phyloP scores from a whole-genome alignment of 2,113 vertebrate species.

The Petrocephalus zakoni region DNA sequence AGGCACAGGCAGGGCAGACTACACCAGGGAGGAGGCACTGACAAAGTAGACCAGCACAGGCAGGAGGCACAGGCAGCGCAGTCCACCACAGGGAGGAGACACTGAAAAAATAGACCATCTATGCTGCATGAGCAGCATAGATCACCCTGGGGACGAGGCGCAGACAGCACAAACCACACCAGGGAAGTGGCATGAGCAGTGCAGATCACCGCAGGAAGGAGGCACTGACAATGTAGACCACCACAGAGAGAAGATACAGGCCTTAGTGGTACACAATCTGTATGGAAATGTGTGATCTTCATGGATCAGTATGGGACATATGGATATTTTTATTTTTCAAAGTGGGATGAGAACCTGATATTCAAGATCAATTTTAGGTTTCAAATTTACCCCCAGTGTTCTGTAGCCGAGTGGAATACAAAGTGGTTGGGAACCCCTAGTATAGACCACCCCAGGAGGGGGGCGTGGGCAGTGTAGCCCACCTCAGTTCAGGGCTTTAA shows the following conservation, averaged over 20 bases:
- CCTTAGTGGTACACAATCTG: background rate
- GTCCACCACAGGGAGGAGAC: too few species aligned
- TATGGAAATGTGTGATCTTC: background rate
- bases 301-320: background rate
- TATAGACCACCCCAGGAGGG: too few species aligned
- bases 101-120: background rate
- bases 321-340: background rate
- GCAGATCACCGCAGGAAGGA: background rate
- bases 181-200: background rate
- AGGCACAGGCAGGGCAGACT: background rate
- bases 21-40: background rate
- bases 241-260: background rate
- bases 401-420: background rate
- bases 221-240: background rate
- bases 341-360: background rate
- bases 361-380: background rate
- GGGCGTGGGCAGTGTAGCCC: too few species aligned
- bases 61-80: background rate
- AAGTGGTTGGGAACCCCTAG: too few species aligned
- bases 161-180: background rate
- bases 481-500: too few species aligned
- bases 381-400: background rate
- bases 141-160: too few species aligned
- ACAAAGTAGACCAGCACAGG: background rate
- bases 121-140: too few species aligned